Percentiles rank a stretch among this genome's conserved stretches.
Conservation (phyloP, 2,797 vertebrate genomes). For the Crocodylus rhombifer region DNA sequence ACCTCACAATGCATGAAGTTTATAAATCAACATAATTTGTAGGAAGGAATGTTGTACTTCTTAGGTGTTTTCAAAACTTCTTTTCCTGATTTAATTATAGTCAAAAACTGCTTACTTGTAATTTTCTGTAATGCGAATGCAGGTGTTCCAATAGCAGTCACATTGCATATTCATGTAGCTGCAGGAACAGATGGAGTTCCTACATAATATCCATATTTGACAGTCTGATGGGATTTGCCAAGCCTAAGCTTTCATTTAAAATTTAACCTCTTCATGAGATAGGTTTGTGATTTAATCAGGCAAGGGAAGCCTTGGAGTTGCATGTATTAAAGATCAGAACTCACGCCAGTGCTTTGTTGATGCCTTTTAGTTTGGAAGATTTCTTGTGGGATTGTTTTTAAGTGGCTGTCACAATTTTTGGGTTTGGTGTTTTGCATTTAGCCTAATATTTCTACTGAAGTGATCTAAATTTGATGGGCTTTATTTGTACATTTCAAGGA, state of each 20-base stretch:
- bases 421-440: background rate
- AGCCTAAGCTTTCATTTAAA: conserved; percentile 65
- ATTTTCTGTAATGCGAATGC: conserved; percentile 43
- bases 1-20: accelerated
- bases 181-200: conserved; percentile 72
- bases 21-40: background rate
- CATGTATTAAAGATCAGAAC: background rate
- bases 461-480: background rate
- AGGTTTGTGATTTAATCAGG: conserved; percentile 50
- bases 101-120: conserved; percentile 39
- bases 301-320: conserved; percentile 1
- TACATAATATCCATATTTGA: conserved; percentile 71
- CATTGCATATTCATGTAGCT: conserved; percentile 67
- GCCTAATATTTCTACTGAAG: background rate
- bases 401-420: background rate
- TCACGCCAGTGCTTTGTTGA: background rate
- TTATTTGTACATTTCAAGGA: background rate
- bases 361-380: background rate
- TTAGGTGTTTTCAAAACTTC: conserved; percentile 37
- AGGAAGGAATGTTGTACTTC: background rate
- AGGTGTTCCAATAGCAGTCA: conserved; percentile 57
- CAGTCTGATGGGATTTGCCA: conserved; percentile 71
- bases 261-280: conserved; percentile 62
- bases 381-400: background rate
- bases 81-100: conserved; percentile 24